Evolutionary conservation across 2,888 invertebrate species (phyloP).

Genomic region (Coelinius sp.): DNA sequence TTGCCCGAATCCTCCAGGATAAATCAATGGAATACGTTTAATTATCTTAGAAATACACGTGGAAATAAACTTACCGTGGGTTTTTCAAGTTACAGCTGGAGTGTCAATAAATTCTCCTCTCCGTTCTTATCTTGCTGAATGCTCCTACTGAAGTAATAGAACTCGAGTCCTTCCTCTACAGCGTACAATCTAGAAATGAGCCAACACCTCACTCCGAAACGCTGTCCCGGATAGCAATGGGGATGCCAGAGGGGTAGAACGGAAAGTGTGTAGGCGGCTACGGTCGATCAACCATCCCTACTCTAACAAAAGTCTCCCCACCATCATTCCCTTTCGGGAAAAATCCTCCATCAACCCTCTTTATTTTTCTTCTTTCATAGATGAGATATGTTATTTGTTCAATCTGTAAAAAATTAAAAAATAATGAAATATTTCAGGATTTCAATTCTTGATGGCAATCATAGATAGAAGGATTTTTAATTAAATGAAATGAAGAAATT

Average conservation of each 20-base stretch:
- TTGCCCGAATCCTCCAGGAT: no score
- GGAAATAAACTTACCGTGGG: not conserved
- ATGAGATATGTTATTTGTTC: not conserved
- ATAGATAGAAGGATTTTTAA: no score
- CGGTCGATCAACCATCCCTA: slow-evolving; percentile 56
- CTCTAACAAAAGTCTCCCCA: slow-evolving; percentile 39
- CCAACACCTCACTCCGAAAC: slow-evolving; percentile 45
- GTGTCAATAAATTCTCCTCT: not conserved
- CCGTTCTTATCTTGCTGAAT: not conserved
- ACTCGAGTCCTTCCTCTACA: slow-evolving; percentile 6
- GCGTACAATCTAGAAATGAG: slow-evolving; percentile 23
- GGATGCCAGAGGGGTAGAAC: slow-evolving; percentile 40
- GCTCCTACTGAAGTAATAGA: slow-evolving; percentile 2
- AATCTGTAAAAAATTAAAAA: not conserved
- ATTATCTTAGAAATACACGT: not conserved
- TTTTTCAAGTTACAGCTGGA: not conserved
- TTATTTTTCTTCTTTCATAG: not conserved
- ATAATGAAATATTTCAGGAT: not conserved
- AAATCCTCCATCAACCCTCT: not conserved
- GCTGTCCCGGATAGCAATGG: slow-evolving; percentile 51
- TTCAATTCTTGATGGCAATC: not conserved
- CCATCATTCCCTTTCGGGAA: slow-evolving; percentile 18
- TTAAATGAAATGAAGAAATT: not conserved
- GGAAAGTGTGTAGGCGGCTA: slow-evolving; percentile 43
- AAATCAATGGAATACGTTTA: no score